Conservation (phyloP, 2,113 vertebrate species). For the Elachura formosa region DNA sequence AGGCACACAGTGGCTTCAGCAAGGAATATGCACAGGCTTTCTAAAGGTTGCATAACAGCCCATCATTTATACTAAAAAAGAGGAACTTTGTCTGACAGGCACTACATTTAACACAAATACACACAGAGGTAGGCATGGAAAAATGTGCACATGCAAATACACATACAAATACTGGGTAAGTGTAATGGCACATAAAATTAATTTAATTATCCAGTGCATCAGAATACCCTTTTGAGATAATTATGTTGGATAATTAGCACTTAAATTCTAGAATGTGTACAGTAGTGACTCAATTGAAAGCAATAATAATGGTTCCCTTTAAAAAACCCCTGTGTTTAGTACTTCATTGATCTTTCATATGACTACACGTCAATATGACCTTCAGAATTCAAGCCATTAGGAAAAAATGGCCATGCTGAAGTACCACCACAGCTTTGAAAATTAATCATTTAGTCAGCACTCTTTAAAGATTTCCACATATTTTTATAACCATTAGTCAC, state of each 20-base stretch:
- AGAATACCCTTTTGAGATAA: constrained; percentile 7
- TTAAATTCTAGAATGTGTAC: neutral
- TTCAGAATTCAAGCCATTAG: constrained; percentile 30
- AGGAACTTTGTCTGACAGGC: neutral
- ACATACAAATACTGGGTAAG: neutral
- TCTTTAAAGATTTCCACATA: neutral
- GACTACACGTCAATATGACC: constrained; percentile 3
- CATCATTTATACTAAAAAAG: neutral
- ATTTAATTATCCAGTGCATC: neutral
- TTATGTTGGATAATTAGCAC: constrained; percentile 11
- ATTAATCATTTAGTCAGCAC: constrained; percentile 24
- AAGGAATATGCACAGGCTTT: neutral
- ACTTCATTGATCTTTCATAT: constrained; percentile 24
- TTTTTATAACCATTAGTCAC: constrained; percentile 18
- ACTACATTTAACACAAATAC: neutral
- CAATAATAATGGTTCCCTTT: neutral
- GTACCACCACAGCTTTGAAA: constrained; percentile 3
- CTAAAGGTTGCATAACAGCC: neutral
- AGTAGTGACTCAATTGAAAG: constrained; percentile 3
- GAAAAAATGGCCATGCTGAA: neutral
- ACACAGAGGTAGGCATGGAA: neutral
- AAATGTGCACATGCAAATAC: neutral
- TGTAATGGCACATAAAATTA: neutral
- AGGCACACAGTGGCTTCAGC: neutral
- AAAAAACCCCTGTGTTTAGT: neutral